Conservation (phyloP, 1,140 invertebrate species). For the Hirudo medicinalis region DNA sequence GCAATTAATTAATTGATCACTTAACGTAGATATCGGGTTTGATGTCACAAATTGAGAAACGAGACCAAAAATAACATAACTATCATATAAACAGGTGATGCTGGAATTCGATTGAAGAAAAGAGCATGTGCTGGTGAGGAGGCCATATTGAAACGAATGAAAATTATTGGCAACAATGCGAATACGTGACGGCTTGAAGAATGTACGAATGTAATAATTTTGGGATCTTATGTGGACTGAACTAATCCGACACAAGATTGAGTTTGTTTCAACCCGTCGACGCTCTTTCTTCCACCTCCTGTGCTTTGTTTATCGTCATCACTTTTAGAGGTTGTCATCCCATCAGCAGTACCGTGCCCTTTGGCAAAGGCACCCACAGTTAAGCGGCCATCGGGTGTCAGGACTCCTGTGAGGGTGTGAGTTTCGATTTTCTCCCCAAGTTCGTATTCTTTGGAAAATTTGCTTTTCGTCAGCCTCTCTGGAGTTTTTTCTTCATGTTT, state of each 20-base stretch:
- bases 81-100: no score
- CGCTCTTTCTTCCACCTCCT: slow-evolving; percentile 4
- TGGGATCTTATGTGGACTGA: neutral
- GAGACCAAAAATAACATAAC: no score
- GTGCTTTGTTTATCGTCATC: slow-evolving; percentile 7
- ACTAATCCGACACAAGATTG: slow-evolving; percentile 12
- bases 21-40: no score
- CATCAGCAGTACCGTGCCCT: slow-evolving; percentile 16
- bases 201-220: no score
- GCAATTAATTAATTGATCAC: no score
- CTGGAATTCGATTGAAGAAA: no score
- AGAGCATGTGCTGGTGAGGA: no score
- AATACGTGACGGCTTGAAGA: no score
- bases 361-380: slow-evolving; percentile 21
- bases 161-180: no score
- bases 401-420: slow-evolving; percentile 17
- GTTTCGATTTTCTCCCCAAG: slow-evolving; percentile 23
- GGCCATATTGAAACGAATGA: no score
- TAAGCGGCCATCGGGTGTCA: slow-evolving; percentile 17
- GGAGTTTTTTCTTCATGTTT: slow-evolving; percentile 23
- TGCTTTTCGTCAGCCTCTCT: slow-evolving; percentile 21
- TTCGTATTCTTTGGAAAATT: slow-evolving; percentile 22
- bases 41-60: no score
- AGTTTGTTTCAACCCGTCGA: slow-evolving; percentile 12
- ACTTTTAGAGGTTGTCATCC: slow-evolving; percentile 2